Conservation (phyloP, 2,888 invertebrate genomes). For the Oscheius sp. region DNA sequence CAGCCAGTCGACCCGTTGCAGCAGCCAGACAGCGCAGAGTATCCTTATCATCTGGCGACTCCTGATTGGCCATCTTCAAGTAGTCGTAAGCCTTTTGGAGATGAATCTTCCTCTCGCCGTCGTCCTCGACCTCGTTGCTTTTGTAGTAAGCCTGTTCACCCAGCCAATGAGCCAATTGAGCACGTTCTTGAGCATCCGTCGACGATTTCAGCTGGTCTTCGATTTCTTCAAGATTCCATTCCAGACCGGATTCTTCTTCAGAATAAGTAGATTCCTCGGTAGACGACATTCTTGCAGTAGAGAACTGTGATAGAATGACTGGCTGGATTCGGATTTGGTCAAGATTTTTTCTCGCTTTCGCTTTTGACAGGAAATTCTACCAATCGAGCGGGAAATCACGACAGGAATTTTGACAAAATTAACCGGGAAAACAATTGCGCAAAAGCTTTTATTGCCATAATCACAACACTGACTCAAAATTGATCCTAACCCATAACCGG, state of each 20-base stretch:
- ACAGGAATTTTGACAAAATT: too few species aligned
- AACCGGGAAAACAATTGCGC: too few species aligned
- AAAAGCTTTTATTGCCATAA: too few species aligned
- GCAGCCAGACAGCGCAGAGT: conserved; percentile 37
- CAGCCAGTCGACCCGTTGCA: conserved; percentile 50
- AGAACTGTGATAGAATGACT: too few species aligned
- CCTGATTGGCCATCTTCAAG: conserved; percentile 15
- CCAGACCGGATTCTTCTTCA: not conserved
- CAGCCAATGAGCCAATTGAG: not conserved
- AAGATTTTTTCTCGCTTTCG: too few species aligned
- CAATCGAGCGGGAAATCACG: too few species aligned
- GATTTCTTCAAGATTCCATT: not conserved
- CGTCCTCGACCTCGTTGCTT: conserved; percentile 12
- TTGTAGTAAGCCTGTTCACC: not conserved
- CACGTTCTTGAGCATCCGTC: not conserved
- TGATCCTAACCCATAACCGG: too few species aligned
- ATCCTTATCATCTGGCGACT: not conserved
- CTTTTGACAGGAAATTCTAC: too few species aligned
- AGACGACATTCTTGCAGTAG: too few species aligned
- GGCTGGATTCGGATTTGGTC: too few species aligned
- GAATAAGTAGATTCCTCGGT: not conserved
- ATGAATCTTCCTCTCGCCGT: not conserved
- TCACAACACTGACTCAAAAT: too few species aligned
- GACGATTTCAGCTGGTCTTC: not conserved
- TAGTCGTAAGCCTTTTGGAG: conserved; percentile 15